Conservation (phyloP, 2,888 invertebrate genomes). For the Taphrorychus bicolor region DNA sequence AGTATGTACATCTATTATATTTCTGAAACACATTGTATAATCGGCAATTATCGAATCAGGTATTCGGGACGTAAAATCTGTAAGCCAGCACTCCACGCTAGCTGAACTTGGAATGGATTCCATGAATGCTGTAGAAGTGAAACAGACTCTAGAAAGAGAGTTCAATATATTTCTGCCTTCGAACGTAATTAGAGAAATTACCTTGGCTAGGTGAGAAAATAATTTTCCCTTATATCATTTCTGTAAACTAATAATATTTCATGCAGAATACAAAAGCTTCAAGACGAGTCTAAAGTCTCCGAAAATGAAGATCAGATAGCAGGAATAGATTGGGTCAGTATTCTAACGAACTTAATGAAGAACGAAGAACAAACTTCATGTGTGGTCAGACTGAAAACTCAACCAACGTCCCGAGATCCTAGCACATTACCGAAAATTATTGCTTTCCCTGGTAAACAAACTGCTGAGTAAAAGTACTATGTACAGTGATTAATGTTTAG, state of each 20-base stretch:
- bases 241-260: too few species aligned
- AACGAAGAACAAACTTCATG: not conserved
- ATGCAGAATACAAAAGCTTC: not conserved
- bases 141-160: constrained; percentile 88
- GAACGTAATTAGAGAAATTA: constrained; percentile 83
- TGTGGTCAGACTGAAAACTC: not conserved
- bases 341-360: not conserved
- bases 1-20: too few species aligned
- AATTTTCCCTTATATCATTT: too few species aligned
- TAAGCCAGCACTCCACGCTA: constrained; percentile 74
- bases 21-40: too few species aligned
- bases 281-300: not conserved
- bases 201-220: constrained; percentile 68
- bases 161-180: constrained; percentile 87
- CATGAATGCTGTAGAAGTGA: constrained; percentile 96
- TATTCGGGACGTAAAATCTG: constrained; percentile 67
- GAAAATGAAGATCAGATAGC: not conserved
- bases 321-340: not conserved
- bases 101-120: constrained; percentile 97
- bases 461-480: too few species aligned
- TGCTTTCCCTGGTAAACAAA: constrained; percentile 60
- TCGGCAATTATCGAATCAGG: constrained; percentile 3
- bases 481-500: constrained; percentile 62
- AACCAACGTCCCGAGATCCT: not conserved
- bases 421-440: not conserved